A percentile compares a stretch with the other conserved stretches of the same genome.
Evolutionary conservation across 2,113 vertebrate genomes (phyloP).

Genomic region (Drymodes brunneopygia): DNA sequence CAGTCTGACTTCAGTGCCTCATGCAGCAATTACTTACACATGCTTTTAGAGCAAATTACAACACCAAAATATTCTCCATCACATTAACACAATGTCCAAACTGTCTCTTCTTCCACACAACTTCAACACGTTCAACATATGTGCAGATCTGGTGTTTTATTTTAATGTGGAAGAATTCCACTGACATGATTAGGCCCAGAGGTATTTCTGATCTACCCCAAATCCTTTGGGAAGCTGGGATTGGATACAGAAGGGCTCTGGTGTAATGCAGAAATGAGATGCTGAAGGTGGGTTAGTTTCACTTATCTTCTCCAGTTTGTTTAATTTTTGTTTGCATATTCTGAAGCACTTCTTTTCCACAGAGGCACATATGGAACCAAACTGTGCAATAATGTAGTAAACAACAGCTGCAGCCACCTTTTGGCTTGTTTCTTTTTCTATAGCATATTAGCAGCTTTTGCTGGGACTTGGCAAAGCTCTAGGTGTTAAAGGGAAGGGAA

Average conservation of each 20-base stretch:
- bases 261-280: neutral
- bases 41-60: conserved; percentile 12
- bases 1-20: neutral
- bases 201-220: neutral
- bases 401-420: conserved; percentile 55
- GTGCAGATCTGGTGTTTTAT: neutral
- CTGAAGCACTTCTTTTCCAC: conserved; percentile 1
- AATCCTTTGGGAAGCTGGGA: neutral
- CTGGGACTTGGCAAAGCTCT: neutral
- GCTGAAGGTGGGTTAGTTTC: conserved; percentile 6
- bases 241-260: neutral
- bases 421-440: neutral
- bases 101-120: neutral
- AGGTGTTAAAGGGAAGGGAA: neutral
- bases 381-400: neutral
- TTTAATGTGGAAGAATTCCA: neutral
- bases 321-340: neutral
- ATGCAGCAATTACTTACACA: neutral
- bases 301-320: neutral
- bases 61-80: neutral
- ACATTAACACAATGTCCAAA: neutral
- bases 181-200: neutral
- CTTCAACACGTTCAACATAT: neutral
- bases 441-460: neutral
- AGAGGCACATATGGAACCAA: neutral